Evolutionary conservation across 2,888 invertebrate species (phyloP).

Genomic region (Drosophila ustulata): DNA sequence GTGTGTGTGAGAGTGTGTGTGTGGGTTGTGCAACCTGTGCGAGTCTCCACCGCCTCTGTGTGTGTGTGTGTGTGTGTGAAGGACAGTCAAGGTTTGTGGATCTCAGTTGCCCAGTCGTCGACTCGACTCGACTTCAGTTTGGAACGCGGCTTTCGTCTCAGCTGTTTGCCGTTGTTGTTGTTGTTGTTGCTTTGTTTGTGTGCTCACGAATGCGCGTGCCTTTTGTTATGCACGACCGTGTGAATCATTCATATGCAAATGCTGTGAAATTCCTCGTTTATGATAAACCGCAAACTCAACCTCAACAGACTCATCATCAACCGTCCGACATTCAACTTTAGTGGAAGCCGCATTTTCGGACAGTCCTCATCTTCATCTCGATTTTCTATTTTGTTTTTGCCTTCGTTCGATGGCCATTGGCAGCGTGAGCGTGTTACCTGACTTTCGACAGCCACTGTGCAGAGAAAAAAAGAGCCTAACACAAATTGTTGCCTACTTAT

Average conservation of each 20-base stretch:
- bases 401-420: not conserved
- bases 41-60: conserved; percentile 5
- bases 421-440: conserved; percentile 17
- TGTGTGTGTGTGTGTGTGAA: conserved; percentile 24
- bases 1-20: conserved; percentile 12
- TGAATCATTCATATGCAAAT: conserved; percentile 76
- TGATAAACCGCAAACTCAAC: conserved; percentile 28
- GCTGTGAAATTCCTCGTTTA: conserved; percentile 55
- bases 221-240: conserved; percentile 39
- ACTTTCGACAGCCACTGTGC: conserved; percentile 13
- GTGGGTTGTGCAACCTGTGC: conserved; percentile 6
- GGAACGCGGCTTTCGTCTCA: not conserved
- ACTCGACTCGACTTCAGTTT: not conserved
- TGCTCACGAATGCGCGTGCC: conserved; percentile 13
- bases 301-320: not conserved
- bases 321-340: not conserved
- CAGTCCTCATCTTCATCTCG: not conserved
- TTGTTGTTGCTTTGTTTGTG: conserved; percentile 9
- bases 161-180: not conserved
- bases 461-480: not conserved
- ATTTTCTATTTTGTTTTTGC: not conserved
- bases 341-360: not conserved
- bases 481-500: conserved; percentile 39
- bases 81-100: conserved; percentile 44
- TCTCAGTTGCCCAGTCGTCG: conserved; percentile 17